Percentiles rank a stretch among this genome's conserved stretches.
phyloP scores from a whole-genome alignment of 2,797 vertebrate genomes.

The Synanceia verrucosa region DNA sequence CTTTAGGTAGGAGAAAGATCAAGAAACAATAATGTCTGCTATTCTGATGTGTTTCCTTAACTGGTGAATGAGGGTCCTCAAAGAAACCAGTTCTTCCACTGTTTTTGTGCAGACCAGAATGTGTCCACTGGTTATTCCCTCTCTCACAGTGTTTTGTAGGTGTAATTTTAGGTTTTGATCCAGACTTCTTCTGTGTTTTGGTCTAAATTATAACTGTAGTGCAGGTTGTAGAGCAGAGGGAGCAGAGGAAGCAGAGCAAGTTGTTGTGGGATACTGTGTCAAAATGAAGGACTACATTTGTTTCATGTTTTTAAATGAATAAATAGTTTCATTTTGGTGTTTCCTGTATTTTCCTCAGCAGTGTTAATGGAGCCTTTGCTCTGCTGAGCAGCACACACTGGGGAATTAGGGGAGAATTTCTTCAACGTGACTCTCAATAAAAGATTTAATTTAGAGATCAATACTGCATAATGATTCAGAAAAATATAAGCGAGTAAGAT shows the following conservation, averaged over 20 bases:
- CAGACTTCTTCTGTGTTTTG: conserved; percentile 7
- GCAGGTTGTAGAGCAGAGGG: conserved; percentile 10
- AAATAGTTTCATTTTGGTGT: background rate
- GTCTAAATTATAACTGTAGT: background rate
- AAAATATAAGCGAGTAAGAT: conserved; percentile 6
- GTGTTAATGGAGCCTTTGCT: no score
- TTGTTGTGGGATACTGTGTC: conserved; percentile 3
- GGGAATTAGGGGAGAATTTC: background rate
- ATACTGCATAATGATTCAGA: conserved; percentile 13
- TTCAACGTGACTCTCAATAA: conserved; percentile 20
- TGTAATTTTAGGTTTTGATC: conserved; percentile 9
- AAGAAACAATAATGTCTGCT: background rate
- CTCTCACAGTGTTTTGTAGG: background rate
- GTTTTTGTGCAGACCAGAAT: background rate
- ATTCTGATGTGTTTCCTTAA: background rate
- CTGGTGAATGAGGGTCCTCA: background rate
- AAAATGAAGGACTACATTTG: background rate
- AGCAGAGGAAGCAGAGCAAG: conserved; percentile 2
- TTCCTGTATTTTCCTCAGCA: background rate
- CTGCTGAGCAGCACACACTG: background rate
- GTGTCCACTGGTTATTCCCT: background rate
- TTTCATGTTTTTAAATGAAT: background rate
- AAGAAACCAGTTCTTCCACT: background rate
- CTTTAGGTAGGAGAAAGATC: background rate
- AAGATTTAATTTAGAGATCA: conserved; percentile 6